Conservation (phyloP, 2,113 vertebrate genomes). For the Pao palembangensis region DNA sequence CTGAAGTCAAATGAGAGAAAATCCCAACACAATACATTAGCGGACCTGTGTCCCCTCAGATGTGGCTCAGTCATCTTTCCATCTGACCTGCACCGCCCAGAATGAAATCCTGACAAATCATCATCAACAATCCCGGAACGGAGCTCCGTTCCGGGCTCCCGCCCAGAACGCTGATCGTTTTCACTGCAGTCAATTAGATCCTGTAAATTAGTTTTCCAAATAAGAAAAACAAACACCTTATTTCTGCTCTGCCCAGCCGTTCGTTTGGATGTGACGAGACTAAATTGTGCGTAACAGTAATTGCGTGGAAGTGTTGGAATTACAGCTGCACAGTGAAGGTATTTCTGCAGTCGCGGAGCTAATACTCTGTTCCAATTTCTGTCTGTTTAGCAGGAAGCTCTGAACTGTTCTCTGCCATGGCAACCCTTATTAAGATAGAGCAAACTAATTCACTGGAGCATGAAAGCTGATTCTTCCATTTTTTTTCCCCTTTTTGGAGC, state of each 20-base stretch:
- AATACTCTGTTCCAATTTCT: constrained; percentile 56
- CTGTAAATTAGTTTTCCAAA: constrained; percentile 50
- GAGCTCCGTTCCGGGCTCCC: constrained; percentile 54
- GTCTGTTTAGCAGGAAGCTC: constrained; percentile 62
- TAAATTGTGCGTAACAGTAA: constrained; percentile 59
- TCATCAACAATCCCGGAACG: constrained; percentile 46
- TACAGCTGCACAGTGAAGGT: constrained; percentile 45
- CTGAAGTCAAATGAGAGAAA: constrained; percentile 60
- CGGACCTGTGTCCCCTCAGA: constrained; percentile 50
- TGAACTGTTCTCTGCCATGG: constrained; percentile 58
- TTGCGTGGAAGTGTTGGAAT: constrained; percentile 49
- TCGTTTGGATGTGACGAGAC: constrained; percentile 61
- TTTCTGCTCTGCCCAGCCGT: constrained; percentile 28
- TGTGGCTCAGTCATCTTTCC: constrained; percentile 54
- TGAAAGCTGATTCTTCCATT: constrained; percentile 55
- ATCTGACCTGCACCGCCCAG: constrained; percentile 50
- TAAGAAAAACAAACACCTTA: constrained; percentile 14
- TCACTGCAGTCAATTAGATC: constrained; percentile 67
- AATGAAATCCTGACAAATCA: constrained; percentile 64
- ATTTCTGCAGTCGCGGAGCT: constrained; percentile 51
- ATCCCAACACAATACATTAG: constrained; percentile 64
- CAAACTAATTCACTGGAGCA: constrained; percentile 66
- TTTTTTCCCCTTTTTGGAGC: constrained; percentile 14
- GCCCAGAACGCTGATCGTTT: constrained; percentile 48
- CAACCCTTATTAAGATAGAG: constrained; percentile 73